Percentiles rank a stretch among this genome's conserved stretches.
Evolutionary conservation across 2,797 vertebrate genomes (phyloP).

Genomic region (Lepilemur ruficaudatus): DNA sequence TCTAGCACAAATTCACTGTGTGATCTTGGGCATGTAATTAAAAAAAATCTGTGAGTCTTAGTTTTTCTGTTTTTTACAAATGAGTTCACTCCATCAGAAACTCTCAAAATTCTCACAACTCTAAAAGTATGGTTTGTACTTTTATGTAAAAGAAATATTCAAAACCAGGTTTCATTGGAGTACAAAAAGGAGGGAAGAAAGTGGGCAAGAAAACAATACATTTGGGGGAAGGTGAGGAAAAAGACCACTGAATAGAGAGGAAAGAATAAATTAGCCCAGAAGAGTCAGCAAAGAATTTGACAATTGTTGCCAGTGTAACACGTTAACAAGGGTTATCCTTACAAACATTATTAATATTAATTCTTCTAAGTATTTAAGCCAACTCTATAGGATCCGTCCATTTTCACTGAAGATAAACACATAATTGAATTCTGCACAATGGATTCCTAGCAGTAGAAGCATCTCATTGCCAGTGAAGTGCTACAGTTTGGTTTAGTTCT

Average conservation of each 20-base stretch:
- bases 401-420: not conserved
- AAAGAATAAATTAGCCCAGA: not conserved
- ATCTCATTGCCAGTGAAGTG: conserved; percentile 5
- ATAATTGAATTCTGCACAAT: not conserved
- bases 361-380: not conserved
- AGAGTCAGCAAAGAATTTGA: not conserved
- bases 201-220: not conserved
- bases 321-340: not conserved
- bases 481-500: not conserved
- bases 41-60: not conserved
- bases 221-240: not conserved
- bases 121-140: not conserved
- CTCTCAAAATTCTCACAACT: not conserved
- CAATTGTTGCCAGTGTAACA: not conserved
- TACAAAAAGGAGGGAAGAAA: not conserved
- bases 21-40: not conserved
- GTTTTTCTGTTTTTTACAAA: not conserved
- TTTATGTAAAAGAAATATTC: not conserved
- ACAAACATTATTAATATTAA: not conserved
- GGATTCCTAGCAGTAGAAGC: not conserved
- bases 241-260: not conserved
- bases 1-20: not conserved
- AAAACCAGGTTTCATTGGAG: not conserved
- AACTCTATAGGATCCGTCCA: not conserved
- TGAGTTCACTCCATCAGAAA: not conserved